These are phyloP conservation scores for Diaperis boleti DNA, from an alignment of 2,888 invertebrate species.

Conservation along the genomic window DNA sequence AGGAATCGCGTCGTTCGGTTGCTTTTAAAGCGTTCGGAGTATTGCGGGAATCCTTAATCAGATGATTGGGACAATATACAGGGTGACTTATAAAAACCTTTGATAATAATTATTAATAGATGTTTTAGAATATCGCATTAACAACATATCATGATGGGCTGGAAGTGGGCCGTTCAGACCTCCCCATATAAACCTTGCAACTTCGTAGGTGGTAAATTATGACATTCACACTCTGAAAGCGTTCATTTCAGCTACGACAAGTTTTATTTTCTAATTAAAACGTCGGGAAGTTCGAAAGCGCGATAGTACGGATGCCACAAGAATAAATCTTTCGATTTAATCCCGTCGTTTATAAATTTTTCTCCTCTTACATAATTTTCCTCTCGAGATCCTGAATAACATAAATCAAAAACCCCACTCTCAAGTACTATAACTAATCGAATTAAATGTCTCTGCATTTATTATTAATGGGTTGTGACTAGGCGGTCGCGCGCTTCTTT, in stretches of 20 bases:
- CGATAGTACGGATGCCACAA: constrained; percentile 31
- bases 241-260: constrained; percentile 37
- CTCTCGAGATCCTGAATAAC: constrained; percentile 46
- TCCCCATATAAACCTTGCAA: too few relatives aligned
- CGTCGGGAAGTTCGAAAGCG: constrained; percentile 35
- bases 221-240: too few relatives aligned
- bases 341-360: constrained; percentile 53
- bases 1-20: constrained; percentile 41
- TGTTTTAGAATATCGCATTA: too few relatives aligned
- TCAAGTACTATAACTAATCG: constrained; percentile 47
- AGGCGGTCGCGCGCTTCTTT: constrained; percentile 5
- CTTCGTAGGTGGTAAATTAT: too few relatives aligned
- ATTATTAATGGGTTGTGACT: constrained; percentile 44
- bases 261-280: constrained; percentile 45
- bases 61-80: too few relatives aligned
- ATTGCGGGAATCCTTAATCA: constrained; percentile 18
- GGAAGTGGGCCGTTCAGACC: too few relatives aligned
- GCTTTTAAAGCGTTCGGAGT: constrained; percentile 13
- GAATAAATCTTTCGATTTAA: constrained; percentile 53
- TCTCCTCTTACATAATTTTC: constrained; percentile 49
- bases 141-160: too few relatives aligned
- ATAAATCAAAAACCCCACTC: constrained; percentile 49
- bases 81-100: too few relatives aligned
- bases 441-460: constrained; percentile 43
- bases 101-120: too few relatives aligned